These are phyloP conservation scores for Aphaenogaster floridana DNA, from an alignment of 1,140 invertebrate species.

Conservation along the genomic window DNA sequence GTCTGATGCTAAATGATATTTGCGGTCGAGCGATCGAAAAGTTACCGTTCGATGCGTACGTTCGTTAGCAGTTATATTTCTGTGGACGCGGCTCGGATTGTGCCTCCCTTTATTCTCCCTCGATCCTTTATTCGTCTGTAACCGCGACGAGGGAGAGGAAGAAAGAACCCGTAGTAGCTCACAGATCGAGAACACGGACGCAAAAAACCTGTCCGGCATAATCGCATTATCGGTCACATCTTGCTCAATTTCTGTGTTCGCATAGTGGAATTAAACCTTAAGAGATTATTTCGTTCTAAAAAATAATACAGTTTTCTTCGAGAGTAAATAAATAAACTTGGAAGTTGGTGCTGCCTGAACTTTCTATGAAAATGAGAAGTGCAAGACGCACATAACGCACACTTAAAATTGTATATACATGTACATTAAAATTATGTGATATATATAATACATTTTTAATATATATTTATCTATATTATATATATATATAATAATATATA, in stretches of 20 bases:
- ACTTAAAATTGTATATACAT: not conserved
- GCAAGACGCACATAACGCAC: not conserved
- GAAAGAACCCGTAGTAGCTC: constrained; percentile 52
- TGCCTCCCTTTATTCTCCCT: constrained; percentile 31
- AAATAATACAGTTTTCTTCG: not conserved
- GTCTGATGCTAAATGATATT: not conserved
- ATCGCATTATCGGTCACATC: constrained; percentile 84
- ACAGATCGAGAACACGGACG: constrained; percentile 64
- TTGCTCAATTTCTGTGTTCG: constrained; percentile 80
- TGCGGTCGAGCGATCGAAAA: not conserved
- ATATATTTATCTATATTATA: not conserved
- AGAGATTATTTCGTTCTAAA: not conserved
- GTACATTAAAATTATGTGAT: not conserved
- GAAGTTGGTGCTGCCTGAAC: not conserved
- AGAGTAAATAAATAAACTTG: constrained; percentile 27
- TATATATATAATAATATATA: not conserved
- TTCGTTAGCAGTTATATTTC: constrained; percentile 67
- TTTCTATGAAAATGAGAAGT: not conserved
- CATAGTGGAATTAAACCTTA: constrained; percentile 1
- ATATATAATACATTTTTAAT: no score
- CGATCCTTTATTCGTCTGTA: constrained; percentile 51
- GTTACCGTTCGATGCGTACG: constrained; percentile 21
- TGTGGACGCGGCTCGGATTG: constrained; percentile 52
- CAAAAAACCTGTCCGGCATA: constrained; percentile 83
- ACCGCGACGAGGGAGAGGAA: constrained; percentile 48